phyloP scores from a whole-genome alignment of 2,113 vertebrate genomes.

The Notarius lentiginosus region DNA sequence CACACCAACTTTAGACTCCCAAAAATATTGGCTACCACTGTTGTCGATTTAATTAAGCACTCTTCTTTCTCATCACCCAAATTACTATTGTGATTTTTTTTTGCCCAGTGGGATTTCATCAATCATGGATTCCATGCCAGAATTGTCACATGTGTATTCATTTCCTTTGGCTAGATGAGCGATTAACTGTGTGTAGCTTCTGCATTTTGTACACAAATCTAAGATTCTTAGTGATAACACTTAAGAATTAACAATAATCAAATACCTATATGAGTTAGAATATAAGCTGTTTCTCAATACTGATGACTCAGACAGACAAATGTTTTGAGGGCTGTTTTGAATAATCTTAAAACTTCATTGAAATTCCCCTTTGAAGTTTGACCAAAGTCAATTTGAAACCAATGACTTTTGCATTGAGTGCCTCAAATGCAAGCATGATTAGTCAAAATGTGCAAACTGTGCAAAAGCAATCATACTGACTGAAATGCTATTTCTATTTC shows the following conservation, averaged over 20 bases:
- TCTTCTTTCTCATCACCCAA: not conserved
- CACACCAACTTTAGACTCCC: not conserved
- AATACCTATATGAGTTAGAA: not conserved
- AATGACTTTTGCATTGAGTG: not conserved
- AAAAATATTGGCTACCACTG: not conserved
- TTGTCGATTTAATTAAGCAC: not conserved
- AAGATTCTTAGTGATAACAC: not conserved
- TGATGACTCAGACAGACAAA: not conserved
- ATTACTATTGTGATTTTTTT: not conserved
- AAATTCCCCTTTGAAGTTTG: not conserved
- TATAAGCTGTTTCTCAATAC: not conserved
- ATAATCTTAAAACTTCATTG: not conserved
- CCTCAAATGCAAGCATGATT: not conserved
- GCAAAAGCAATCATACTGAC: conserved; percentile 1
- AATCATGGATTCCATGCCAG: not conserved
- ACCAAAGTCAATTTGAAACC: conserved; percentile 16
- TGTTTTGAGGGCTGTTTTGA: not conserved
- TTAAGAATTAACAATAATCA: conserved; percentile 1
- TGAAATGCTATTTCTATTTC: conserved; percentile 10
- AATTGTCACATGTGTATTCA: not conserved
- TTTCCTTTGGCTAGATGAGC: not conserved
- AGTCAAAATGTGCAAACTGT: conserved; percentile 1
- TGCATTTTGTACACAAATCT: not conserved
- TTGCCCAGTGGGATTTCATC: not conserved
- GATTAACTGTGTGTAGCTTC: not conserved